These are phyloP conservation scores for Nothoprocta pentlandii DNA, from an alignment of 2,113 vertebrate species.

Conservation along the genomic window DNA sequence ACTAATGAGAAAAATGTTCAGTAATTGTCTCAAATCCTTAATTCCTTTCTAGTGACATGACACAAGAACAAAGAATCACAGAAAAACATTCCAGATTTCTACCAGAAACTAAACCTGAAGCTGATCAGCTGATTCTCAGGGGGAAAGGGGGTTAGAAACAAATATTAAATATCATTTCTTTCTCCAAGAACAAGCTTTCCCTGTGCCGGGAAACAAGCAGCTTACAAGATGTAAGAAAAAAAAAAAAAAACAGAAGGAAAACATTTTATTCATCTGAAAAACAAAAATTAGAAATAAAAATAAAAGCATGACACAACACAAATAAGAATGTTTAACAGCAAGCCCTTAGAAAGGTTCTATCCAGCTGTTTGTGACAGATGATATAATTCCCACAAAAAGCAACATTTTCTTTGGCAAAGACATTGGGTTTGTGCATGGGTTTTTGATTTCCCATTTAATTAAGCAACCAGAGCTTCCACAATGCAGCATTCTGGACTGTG, in stretches of 20 bases:
- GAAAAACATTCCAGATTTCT: neutral
- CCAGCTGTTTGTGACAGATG: neutral
- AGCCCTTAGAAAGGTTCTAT: neutral
- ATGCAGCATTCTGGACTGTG: neutral
- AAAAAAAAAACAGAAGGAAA: neutral
- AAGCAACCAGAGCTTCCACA: neutral
- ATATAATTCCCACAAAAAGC: neutral
- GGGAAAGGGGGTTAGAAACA: neutral
- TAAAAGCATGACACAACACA: neutral
- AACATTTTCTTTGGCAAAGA: neutral
- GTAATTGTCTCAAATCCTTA: neutral
- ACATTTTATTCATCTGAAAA: neutral
- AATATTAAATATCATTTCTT: neutral
- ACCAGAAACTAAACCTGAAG: neutral
- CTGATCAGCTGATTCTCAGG: neutral
- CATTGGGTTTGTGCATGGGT: neutral
- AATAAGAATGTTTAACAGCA: neutral
- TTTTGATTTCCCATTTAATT: neutral
- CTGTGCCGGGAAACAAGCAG: neutral
- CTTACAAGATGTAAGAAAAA: neutral
- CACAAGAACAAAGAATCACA: neutral
- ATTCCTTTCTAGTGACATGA: neutral
- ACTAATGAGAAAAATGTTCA: neutral
- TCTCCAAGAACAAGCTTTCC: neutral
- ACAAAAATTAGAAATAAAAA: neutral